Percentiles rank a stretch among this genome's conserved stretches.
Conservation (phyloP, 2,797 vertebrate species). For the Botia kubotai region DNA sequence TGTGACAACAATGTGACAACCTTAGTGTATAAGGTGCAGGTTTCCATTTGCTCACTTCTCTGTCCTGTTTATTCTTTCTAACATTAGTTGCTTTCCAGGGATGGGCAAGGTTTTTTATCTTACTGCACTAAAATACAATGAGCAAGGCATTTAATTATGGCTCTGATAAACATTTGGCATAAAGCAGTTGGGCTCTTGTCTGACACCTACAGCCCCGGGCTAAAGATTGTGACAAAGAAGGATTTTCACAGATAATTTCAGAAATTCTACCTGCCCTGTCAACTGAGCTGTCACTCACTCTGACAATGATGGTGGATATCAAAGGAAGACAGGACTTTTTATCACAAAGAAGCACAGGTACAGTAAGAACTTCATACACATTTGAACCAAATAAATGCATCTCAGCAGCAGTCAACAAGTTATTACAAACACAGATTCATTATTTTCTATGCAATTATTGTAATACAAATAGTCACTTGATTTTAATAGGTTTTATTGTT, state of each 20-base stretch:
- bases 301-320: constrained; percentile 80
- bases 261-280: constrained; percentile 74
- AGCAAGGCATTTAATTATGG: constrained; percentile 81
- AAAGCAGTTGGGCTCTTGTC: constrained; percentile 79
- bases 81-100: constrained; percentile 25
- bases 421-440: background rate
- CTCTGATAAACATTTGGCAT: constrained; percentile 86
- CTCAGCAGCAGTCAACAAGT: constrained; percentile 40
- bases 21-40: constrained; percentile 24
- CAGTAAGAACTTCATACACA: constrained; percentile 52
- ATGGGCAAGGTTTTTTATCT: constrained; percentile 51
- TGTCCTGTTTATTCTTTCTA: constrained; percentile 52
- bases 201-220: constrained; percentile 80
- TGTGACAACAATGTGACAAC: constrained; percentile 75
- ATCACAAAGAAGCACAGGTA: constrained; percentile 68
- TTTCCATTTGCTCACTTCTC: constrained; percentile 11
- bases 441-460: background rate
- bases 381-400: constrained; percentile 48
- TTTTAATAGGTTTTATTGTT: background rate
- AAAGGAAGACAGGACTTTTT: constrained; percentile 73
- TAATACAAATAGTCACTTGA: background rate
- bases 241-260: constrained; percentile 80
- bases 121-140: constrained; percentile 68
- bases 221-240: constrained; percentile 76
- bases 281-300: constrained; percentile 79